Conservation (phyloP, 2,797 vertebrate genomes). For the Streptopelia turtur region DNA sequence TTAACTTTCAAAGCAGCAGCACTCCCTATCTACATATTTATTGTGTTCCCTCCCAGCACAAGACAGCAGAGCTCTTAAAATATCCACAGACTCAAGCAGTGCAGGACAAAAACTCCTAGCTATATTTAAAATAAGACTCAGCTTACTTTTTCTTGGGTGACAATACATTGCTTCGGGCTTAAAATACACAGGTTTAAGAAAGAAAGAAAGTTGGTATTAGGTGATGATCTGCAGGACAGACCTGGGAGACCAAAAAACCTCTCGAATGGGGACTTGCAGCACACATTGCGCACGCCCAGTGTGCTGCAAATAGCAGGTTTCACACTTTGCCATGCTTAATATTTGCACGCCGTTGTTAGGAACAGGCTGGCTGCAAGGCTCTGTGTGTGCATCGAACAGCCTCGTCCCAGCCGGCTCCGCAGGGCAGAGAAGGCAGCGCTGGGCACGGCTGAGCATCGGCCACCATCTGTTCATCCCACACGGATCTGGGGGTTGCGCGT, state of each 20-base stretch:
- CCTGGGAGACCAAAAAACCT: not conserved
- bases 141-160: not conserved
- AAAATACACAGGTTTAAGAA: constrained; percentile 31
- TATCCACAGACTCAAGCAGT: not conserved
- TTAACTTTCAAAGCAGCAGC: constrained; percentile 14
- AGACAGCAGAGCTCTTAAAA: constrained; percentile 44
- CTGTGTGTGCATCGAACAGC: not conserved
- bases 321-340: not conserved
- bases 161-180: constrained; percentile 10
- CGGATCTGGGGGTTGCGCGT: not conserved
- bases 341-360: not conserved
- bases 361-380: not conserved
- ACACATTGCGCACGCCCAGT: not conserved
- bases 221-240: not conserved
- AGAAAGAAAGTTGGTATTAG: not conserved
- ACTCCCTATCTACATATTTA: constrained; percentile 29
- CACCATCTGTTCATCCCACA: not conserved
- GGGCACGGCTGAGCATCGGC: not conserved
- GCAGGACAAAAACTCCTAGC: constrained; percentile 19
- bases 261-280: not conserved
- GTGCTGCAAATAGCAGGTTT: not conserved
- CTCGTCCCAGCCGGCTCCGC: not conserved
- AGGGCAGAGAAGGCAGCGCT: not conserved
- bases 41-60: not conserved
- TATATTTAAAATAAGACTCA: not conserved